Evolutionary conservation across 2,888 invertebrate species (phyloP).

Genomic region (Cheilosia urbana): DNA sequence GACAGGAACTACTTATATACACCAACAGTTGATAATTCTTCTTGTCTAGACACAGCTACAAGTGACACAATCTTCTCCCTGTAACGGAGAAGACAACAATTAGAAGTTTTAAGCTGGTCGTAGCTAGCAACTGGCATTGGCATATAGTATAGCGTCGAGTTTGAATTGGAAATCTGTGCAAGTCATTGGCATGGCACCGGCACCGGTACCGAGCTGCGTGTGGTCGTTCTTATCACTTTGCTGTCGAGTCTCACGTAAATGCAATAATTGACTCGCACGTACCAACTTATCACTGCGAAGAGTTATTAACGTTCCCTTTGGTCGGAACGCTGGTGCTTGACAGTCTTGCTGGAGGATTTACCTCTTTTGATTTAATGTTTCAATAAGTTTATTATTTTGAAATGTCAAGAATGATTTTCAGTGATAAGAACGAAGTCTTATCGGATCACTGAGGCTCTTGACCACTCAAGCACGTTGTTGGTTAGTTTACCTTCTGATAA

Average conservation of each 20-base stretch:
- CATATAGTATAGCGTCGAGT: conserved; percentile 10
- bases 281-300: conserved; percentile 64
- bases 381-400: conserved; percentile 22
- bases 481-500: not conserved
- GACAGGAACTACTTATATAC: not conserved
- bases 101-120: conserved; percentile 30
- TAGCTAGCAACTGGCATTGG: conserved; percentile 24
- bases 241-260: conserved; percentile 63
- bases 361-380: conserved; percentile 26
- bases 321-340: conserved; percentile 21
- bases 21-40: conserved; percentile 40
- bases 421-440: conserved; percentile 17
- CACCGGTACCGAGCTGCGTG: conserved; percentile 39
- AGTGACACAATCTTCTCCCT: conserved; percentile 2
- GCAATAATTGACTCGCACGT: conserved; percentile 72
- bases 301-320: conserved; percentile 39
- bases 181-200: conserved; percentile 39
- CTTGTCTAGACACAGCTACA: conserved; percentile 57
- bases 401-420: conserved; percentile 23
- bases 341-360: conserved; percentile 23
- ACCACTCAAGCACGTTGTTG: not conserved
- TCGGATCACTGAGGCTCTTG: conserved; percentile 1
- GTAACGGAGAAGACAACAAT: not conserved
- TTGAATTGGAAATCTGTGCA: conserved; percentile 34
- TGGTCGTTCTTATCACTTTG: conserved; percentile 49